These are phyloP conservation scores for Aspidiotus destructor DNA, from an alignment of 2,888 invertebrate species.

Conservation along the genomic window DNA sequence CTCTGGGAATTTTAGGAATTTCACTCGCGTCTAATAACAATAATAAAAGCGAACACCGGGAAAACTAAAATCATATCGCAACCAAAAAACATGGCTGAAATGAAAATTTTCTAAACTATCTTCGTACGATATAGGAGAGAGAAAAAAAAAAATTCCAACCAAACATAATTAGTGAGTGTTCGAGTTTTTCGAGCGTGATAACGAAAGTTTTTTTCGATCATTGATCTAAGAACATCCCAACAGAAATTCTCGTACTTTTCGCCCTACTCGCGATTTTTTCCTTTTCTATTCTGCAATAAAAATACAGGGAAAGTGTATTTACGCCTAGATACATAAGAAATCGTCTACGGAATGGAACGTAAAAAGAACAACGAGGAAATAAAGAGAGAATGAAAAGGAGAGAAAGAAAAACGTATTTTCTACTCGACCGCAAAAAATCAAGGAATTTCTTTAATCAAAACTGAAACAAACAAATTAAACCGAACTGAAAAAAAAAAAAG, in stretches of 20 bases:
- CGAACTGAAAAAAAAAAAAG: not conserved
- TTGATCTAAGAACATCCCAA: constrained; percentile 1
- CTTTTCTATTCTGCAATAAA: constrained; percentile 24
- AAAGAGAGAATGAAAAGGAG: constrained; percentile 1
- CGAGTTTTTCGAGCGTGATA: not conserved
- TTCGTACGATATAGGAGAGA: not conserved
- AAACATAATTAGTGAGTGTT: not conserved
- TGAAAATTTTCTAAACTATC: not conserved
- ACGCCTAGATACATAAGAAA: not conserved
- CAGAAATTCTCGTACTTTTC: not conserved
- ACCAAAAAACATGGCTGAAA: constrained; percentile 1
- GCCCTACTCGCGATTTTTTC: not conserved
- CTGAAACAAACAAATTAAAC: not conserved
- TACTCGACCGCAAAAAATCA: constrained; percentile 6
- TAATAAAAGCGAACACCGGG: too few species aligned
- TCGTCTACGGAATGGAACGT: constrained; percentile 6
- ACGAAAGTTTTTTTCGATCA: not conserved
- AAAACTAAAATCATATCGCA: not conserved
- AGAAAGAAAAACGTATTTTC: constrained; percentile 7
- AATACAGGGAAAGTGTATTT: constrained; percentile 24
- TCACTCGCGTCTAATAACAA: too few species aligned
- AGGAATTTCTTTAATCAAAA: not conserved
- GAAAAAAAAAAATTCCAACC: not conserved
- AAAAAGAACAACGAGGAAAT: constrained; percentile 13
- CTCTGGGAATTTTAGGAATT: too few species aligned